Percentiles rank a stretch among this genome's conserved stretches.
Evolutionary conservation across 2,888 invertebrate genomes (phyloP).

Genomic region (Epinotia ramella): DNA sequence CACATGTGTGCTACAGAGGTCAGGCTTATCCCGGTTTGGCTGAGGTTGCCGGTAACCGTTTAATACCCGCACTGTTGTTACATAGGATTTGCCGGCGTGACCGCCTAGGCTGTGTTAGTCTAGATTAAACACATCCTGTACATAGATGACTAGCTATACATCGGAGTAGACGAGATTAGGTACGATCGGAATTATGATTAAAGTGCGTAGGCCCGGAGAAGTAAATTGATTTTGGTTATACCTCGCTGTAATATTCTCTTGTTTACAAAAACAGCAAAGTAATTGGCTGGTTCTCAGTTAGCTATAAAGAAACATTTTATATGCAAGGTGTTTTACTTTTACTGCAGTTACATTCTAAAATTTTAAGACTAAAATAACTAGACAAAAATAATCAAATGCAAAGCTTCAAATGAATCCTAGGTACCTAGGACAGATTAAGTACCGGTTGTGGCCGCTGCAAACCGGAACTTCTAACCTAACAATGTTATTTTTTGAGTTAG

Average conservation of each 20-base stretch:
- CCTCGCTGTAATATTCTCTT: background rate
- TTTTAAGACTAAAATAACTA: too few relatives aligned
- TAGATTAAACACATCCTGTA: conserved; percentile 37
- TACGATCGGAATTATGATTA: conserved; percentile 4
- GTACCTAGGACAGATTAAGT: too few relatives aligned
- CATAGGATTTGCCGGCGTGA: conserved; percentile 61
- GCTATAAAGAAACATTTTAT: background rate
- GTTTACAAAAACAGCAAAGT: background rate
- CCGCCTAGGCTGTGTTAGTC: conserved; percentile 43
- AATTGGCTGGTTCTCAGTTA: background rate
- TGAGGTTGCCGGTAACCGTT: background rate
- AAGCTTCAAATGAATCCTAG: too few relatives aligned
- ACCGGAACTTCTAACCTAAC: too few relatives aligned
- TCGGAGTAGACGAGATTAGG: background rate
- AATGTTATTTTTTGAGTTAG: too few relatives aligned
- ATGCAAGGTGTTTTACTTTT: too few relatives aligned
- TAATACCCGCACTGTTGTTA: conserved; percentile 46
- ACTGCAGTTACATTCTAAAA: too few relatives aligned
- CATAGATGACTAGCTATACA: background rate
- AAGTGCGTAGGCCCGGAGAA: background rate
- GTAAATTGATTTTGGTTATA: background rate
- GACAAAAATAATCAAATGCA: too few relatives aligned
- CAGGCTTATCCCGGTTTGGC: background rate
- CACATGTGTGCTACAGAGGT: background rate
- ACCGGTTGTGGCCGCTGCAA: too few relatives aligned